Conservation (phyloP, 2,888 invertebrate species). For the Atrina japonica region DNA sequence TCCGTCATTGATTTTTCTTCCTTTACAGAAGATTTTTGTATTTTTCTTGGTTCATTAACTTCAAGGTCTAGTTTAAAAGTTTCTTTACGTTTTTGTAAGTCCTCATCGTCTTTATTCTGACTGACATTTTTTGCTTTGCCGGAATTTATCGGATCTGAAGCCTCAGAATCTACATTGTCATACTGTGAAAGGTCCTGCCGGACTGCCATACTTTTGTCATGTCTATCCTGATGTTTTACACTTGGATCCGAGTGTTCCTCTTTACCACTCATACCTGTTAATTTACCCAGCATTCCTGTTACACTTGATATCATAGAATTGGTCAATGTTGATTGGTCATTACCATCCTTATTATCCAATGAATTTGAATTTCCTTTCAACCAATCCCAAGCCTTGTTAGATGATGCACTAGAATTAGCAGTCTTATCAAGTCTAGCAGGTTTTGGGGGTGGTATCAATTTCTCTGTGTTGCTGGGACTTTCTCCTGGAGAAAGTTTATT, state of each 20-base stretch:
- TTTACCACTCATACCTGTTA: constrained; percentile 7
- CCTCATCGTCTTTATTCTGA: background rate
- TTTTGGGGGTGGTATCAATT: constrained; percentile 46
- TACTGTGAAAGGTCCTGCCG: no score
- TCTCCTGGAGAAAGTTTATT: constrained; percentile 16
- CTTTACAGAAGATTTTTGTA: background rate
- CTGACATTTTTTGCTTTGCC: no score
- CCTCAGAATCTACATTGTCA: no score
- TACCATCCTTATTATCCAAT: background rate
- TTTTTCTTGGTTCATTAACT: background rate
- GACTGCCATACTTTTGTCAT: background rate
- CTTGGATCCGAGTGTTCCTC: background rate
- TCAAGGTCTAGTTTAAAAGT: background rate
- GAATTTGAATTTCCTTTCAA: constrained; percentile 29
- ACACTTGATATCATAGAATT: constrained; percentile 37
- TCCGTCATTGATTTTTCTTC: constrained; percentile 7
- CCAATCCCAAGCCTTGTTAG: constrained; percentile 46
- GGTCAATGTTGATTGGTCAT: background rate
- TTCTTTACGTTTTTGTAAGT: background rate
- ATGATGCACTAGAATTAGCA: constrained; percentile 17
- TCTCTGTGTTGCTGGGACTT: constrained; percentile 23
- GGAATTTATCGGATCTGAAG: no score
- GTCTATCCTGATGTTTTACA: background rate
- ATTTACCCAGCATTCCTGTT: constrained; percentile 31
- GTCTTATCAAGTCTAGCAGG: constrained; percentile 48